Evolutionary conservation across 2,797 vertebrate genomes (phyloP), one percentile per base, ranked within the genome.

Genomic region (Orestias chungarensis): DNA sequence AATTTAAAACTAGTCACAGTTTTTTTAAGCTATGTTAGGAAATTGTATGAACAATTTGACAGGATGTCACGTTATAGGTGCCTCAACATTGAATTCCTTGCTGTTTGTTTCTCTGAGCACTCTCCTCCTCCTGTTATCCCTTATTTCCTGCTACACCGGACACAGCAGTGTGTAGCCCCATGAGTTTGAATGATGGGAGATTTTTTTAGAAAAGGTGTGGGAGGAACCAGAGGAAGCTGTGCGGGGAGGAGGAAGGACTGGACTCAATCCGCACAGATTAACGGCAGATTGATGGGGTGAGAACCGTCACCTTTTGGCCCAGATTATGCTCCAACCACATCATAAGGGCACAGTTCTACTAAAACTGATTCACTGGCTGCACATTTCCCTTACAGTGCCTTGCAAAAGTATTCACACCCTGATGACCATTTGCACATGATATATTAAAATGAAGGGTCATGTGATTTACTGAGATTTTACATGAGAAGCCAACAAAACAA

Each of bases 261-360:
- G 69, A 81, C 71, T 86, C 78, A 89, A 83, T 89, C 83, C 27
- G 17, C 44, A 9, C 79, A 90, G 87, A 90, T 93, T 89, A 91
- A 87, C 31, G 12, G 35, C 46, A 75, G 73, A 83, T 78, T 64
- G 55, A 82, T 83, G 50, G n/a, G 40, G 27, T 46, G 77, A 82
- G 81, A 88, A 75, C 15, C 20, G 4, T 75, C 82, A 74, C 74
- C 74, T 82, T 67, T 50, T 38, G 38, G 72, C 71, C 61, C 57
- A 72, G 85, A 89, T 92, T 89, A 85, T 89, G 82, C 52, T 79
- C 64, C 57, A 64, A 76, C 73, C 57, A 68, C 70, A 76, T 84
- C 75, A 57, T 52, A 65, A 68, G 43, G 67, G 75, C 43, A 17
- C 6, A 29, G 33, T 23, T 6, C 71, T 82, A 43, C 33, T 44